Base-by-base conservation (phyloP, 1,140 invertebrate species). In the Drosophila bocqueti region DNA sequence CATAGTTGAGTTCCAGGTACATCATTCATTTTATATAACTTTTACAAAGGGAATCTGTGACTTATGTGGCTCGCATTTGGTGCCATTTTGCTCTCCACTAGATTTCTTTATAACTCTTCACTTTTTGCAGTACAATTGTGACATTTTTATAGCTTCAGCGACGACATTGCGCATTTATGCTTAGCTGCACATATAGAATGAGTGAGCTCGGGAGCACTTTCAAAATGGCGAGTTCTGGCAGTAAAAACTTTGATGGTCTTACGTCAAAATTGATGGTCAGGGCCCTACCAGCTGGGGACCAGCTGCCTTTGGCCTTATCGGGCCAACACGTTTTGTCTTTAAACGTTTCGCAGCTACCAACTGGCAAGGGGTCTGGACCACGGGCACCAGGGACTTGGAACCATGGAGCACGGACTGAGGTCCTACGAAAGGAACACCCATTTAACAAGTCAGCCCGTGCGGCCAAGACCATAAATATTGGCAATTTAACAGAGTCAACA, bases 401-500 rank as follows among this genome's bases (percentile, higher is more conserved):
- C 16, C 21, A 29, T n/a, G 62, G 31, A 64, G 42, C 65, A 43
- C 31, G 47, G 29, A 18, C 43, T 26, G 43, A 34, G 59, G 62
- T 63, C 73, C 68, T 62, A 38, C 49, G 55, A 21, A 91, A 77
- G 85, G 65, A 91, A 91, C 87, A 91, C 87, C 87, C 87, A 91
- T 91, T 91, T 91, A 91, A 91, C 87, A 91, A 91, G 87, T 91
- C 87, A 91, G 55, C 81, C 69, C 68, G 69, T 67, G 77, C 81
- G 74, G 71, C 31, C 83, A 84, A 79, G 68, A 81, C 87, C 87
- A 91, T 91, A 91, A 91, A 91, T 91, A 91, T 91, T 74, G 81
- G 72, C 87, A 91, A 91, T 91, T 91, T 91, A 91, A 91, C 87
- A 91, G 87, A 91, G 87, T 91, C 86, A 91, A 91, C 86, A 91